Base-by-base conservation (phyloP, 2,888 invertebrate genomes). In the Notocelia uddmanniana region DNA sequence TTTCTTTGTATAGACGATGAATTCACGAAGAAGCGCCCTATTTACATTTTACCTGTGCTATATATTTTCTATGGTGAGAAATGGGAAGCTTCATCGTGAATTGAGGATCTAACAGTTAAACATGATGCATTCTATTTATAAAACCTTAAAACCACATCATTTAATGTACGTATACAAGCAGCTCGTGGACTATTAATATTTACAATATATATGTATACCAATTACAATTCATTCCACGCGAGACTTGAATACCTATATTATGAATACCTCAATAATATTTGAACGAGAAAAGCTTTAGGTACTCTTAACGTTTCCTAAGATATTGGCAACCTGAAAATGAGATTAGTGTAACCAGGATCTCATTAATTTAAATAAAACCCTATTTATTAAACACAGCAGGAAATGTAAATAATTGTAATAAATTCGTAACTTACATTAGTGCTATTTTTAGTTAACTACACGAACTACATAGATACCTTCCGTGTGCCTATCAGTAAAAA, bases 331-430 rank as follows among this genome's bases (percentile, higher is more conserved):
- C 73, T 57, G 76, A 84, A n/a, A 82, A 89, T 89, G 93, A 93
- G 92, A 92, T 93, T 93, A 93, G 85, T 76, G 88, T 83, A 90
- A 92, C 84, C 88, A 83, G 86, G 92, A 93, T 93, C 93, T 92
- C 93, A 91, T 84, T 88, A 89, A 86, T 88, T 86, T 87, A 89
- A 86, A 82, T 85, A 87, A 84, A 63, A 23, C 26, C 18, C 86
- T 88, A 89, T 88, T 88, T 89, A 89, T 87, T 85, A 82, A 83
- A 82, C 81, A 81, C 81, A 66, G 76, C 66, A 76, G 75, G 74
- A 82, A 81, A 74, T 89, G 89, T 89, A 89, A 82, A 87, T 86
- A 86, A 80, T 78, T 86, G 87, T 87, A 87, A 80, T 81, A 86
- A 86, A 76, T 77, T 83, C 83, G 80, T 74, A 80, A 73, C 76